Conservation (phyloP, 2,797 vertebrate species). For the Cyprinodon diabolis region DNA sequence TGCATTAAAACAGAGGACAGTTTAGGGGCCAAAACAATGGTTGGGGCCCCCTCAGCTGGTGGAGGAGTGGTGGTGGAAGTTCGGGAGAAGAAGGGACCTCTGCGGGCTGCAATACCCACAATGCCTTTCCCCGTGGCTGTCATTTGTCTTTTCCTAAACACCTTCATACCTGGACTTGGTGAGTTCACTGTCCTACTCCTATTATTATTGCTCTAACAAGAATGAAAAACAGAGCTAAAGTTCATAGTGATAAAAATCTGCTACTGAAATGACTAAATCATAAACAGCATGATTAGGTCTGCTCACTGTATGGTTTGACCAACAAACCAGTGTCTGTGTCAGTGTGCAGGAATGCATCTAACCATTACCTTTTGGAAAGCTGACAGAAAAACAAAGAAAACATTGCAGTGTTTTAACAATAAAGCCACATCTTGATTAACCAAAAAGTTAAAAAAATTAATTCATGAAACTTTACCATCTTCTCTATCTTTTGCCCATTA, state of each 20-base stretch:
- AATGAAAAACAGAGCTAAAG: neutral
- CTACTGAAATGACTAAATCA: neutral
- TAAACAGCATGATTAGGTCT: too few relatives aligned
- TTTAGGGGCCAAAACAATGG: constrained; percentile 60
- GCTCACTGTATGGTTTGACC: too few relatives aligned
- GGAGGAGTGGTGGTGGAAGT: constrained; percentile 96
- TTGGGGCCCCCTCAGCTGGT: constrained; percentile 46
- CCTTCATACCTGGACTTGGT: constrained; percentile 97
- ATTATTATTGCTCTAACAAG: neutral
- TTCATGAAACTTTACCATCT: too few relatives aligned
- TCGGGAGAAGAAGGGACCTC: constrained; percentile 93
- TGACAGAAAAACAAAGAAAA: too few relatives aligned
- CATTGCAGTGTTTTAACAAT: too few relatives aligned
- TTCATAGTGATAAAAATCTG: neutral
- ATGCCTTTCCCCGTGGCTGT: constrained; percentile 97
- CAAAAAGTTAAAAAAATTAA: too few relatives aligned
- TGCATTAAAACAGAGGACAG: constrained; percentile 49
- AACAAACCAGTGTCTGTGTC: too few relatives aligned
- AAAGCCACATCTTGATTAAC: too few relatives aligned
- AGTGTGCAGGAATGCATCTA: too few relatives aligned
- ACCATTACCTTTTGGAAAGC: too few relatives aligned
- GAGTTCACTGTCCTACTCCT: constrained; percentile 63
- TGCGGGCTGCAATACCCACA: constrained; percentile 96
- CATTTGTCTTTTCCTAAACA: constrained; percentile 96
- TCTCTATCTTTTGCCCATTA: too few relatives aligned